Conservation (phyloP, 2,797 vertebrate species). For the Mastacembelus armatus region DNA sequence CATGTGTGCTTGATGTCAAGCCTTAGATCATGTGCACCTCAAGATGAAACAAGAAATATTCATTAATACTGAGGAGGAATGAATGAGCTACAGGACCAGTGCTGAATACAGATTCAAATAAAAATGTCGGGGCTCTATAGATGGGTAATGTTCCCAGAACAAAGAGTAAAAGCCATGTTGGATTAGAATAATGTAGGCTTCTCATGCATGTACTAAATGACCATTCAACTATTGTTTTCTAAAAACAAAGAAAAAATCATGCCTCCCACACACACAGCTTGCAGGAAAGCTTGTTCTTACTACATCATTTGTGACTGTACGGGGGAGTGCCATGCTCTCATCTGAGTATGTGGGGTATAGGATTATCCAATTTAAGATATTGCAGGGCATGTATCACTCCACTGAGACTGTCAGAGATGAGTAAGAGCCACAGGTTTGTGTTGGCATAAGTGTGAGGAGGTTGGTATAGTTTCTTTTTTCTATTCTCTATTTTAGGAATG, state of each 20-base stretch:
- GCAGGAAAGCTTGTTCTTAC: constrained; percentile 33
- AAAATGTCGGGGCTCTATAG: background rate
- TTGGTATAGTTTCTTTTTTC: constrained; percentile 16
- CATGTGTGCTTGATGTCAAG: constrained; percentile 36
- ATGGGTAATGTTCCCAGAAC: constrained; percentile 5
- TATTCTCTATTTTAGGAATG: constrained; percentile 26
- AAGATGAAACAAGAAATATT: constrained; percentile 34
- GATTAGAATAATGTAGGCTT: constrained; percentile 44
- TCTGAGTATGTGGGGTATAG: constrained; percentile 37
- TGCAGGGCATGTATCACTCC: constrained; percentile 35
- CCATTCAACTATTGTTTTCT: constrained; percentile 49
- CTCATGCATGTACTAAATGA: constrained; percentile 52
- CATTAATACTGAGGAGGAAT: constrained; percentile 19
- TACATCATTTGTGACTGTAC: constrained; percentile 15
- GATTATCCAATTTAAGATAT: constrained; percentile 61
- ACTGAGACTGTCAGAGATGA: constrained; percentile 37
- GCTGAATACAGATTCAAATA: background rate
- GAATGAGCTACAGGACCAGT: background rate
- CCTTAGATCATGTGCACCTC: constrained; percentile 30
- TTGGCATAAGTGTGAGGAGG: constrained; percentile 18
- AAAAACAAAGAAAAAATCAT: constrained; percentile 47
- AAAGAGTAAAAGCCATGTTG: constrained; percentile 34
- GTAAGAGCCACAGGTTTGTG: constrained; percentile 37
- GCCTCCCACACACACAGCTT: constrained; percentile 56
- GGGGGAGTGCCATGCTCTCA: constrained; percentile 20